Evolutionary conservation across 35 echinoderm and acorn worm genomes (phyloP).

Genomic region (Ptychodera flava): DNA sequence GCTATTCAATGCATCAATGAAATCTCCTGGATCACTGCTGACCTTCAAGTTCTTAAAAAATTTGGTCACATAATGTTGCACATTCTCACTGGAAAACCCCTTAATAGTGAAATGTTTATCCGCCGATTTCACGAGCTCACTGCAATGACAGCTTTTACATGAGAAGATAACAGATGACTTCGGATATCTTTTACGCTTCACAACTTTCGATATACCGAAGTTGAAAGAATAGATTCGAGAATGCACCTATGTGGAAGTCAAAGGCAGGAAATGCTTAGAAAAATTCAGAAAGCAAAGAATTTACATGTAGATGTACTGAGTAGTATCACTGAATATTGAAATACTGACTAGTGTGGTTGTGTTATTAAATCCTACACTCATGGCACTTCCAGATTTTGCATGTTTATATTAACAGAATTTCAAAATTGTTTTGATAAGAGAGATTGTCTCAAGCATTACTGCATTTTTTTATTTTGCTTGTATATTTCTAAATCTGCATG

Average conservation of each 20-base stretch:
- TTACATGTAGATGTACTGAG: too few species aligned
- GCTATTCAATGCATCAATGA: background rate
- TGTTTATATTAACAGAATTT: too few species aligned
- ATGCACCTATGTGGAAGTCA: slow-evolving; percentile 25
- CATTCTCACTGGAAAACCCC: background rate
- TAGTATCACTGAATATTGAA: too few species aligned
- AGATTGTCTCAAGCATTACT: too few species aligned
- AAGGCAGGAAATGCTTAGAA: background rate
- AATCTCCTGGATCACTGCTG: background rate
- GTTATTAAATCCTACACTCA: too few species aligned
- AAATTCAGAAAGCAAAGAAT: too few species aligned
- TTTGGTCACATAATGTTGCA: background rate
- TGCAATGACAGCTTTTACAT: background rate
- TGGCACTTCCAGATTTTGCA: too few species aligned
- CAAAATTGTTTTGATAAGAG: too few species aligned
- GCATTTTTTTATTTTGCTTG: too few species aligned
- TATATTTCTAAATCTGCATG: too few species aligned
- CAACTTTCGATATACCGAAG: background rate
- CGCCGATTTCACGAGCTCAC: background rate
- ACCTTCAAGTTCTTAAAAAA: background rate
- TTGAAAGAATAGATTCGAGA: slow-evolving; percentile 28
- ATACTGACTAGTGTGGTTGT: too few species aligned
- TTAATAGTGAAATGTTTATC: background rate
- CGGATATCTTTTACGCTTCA: background rate
- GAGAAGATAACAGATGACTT: background rate